Percentiles rank a stretch among this genome's conserved stretches.
Evolutionary conservation across 2,888 invertebrate genomes (phyloP).

Genomic region (Pemphredon lugubris): DNA sequence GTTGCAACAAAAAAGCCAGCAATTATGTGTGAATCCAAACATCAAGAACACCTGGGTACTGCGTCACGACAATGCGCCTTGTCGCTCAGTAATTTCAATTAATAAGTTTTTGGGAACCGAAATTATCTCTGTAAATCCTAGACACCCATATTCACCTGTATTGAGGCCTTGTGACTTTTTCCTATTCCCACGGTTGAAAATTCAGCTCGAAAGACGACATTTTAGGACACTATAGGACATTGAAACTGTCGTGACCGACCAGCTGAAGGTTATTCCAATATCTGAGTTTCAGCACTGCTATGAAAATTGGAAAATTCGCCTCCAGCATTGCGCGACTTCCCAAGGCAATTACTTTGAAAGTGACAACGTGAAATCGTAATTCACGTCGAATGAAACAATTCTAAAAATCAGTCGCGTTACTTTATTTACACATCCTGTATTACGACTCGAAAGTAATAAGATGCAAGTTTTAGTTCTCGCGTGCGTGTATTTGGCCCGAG

Average conservation of each 20-base stretch:
- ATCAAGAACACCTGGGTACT: not conserved
- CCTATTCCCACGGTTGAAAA: slow-evolving; percentile 67
- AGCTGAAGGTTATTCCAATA: slow-evolving; percentile 61
- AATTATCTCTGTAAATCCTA: slow-evolving; percentile 10
- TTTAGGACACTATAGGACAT: slow-evolving; percentile 61
- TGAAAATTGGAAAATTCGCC: slow-evolving; percentile 57
- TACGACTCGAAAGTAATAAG: too few relatives aligned
- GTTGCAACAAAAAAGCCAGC: slow-evolving; percentile 29
- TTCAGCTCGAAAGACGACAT: slow-evolving; percentile 53
- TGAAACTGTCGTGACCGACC: slow-evolving; percentile 60
- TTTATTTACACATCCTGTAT: not conserved
- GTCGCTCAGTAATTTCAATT: slow-evolving; percentile 8
- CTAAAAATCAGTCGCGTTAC: slow-evolving; percentile 16
- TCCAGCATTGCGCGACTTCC: slow-evolving; percentile 58
- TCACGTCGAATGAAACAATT: not conserved
- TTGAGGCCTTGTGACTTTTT: slow-evolving; percentile 66
- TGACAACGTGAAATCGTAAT: slow-evolving; percentile 1
- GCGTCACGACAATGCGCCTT: slow-evolving; percentile 24
- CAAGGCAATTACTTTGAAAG: slow-evolving; percentile 59
- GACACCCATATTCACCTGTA: slow-evolving; percentile 10
- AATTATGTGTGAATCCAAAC: slow-evolving; percentile 4
- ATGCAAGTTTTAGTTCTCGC: too few relatives aligned
- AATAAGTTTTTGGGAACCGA: slow-evolving; percentile 1
- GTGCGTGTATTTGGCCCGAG: too few relatives aligned
- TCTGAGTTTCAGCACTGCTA: slow-evolving; percentile 59